Evolutionary conservation across 2,797 vertebrate species (phyloP).

Genomic region (Coendou prehensilis): DNA sequence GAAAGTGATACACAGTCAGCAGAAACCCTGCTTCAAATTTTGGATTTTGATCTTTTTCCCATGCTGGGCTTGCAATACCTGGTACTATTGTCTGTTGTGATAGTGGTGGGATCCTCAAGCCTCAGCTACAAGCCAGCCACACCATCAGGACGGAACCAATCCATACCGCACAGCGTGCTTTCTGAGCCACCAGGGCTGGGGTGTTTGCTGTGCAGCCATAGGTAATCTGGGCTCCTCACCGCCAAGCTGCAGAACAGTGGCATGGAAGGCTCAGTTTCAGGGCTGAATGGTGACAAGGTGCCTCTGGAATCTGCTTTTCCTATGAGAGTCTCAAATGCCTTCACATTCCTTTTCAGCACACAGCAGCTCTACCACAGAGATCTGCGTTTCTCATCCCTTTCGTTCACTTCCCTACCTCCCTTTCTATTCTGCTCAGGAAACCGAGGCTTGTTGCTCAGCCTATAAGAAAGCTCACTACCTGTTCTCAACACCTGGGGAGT

Average conservation of each 20-base stretch:
- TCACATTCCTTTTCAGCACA: fast-evolving
- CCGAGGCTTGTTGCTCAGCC: too few species aligned
- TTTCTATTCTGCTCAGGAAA: not conserved
- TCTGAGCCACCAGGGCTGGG: not conserved
- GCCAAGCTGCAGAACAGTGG: too few species aligned
- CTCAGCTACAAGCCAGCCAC: too few species aligned
- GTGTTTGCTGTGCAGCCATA: fast-evolving
- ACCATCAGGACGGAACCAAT: not conserved
- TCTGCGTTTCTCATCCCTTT: fast-evolving
- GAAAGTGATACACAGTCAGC: not conserved
- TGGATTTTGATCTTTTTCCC: not conserved
- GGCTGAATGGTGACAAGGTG: fast-evolving
- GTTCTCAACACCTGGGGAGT: not conserved
- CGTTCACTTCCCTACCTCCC: not conserved
- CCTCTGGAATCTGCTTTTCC: not conserved
- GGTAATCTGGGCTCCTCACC: not conserved
- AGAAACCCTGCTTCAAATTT: not conserved
- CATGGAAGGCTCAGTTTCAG: fast-evolving
- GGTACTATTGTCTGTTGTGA: not conserved
- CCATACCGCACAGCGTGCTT: too few species aligned
- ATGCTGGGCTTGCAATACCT: not conserved
- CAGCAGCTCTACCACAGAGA: fast-evolving
- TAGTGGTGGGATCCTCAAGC: not conserved
- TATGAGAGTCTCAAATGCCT: not conserved
- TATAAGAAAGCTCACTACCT: too few species aligned